These are phyloP conservation scores for Microvelia longipes DNA, from an alignment of 1,140 invertebrate species.

Conservation along the genomic window DNA sequence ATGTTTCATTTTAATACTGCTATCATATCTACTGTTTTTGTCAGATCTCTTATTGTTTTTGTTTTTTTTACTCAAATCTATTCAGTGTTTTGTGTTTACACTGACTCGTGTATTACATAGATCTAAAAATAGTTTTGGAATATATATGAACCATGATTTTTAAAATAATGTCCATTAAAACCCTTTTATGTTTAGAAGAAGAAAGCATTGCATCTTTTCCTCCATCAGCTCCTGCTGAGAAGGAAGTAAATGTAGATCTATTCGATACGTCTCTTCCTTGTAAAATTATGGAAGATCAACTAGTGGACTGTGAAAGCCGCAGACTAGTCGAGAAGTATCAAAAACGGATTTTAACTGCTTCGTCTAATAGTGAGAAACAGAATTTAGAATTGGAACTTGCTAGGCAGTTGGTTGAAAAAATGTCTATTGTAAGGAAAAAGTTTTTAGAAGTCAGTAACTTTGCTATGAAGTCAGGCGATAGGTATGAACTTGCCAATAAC, in stretches of 20 bases:
- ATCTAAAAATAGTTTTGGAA: too few species aligned
- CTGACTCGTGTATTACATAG: too few species aligned
- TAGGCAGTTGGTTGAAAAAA: conserved; percentile 17
- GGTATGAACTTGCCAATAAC: conserved; percentile 6
- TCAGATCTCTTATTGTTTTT: too few species aligned
- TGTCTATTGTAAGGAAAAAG: conserved; percentile 13
- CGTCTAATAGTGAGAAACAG: conserved; percentile 12
- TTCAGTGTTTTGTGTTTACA: too few species aligned
- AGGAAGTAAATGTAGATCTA: background rate
- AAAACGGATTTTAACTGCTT: conserved; percentile 9
- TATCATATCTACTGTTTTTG: too few species aligned
- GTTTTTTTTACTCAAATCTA: too few species aligned
- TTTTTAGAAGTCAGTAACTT: conserved; percentile 9
- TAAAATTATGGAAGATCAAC: background rate
- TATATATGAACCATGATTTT: too few species aligned
- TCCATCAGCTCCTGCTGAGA: background rate
- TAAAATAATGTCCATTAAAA: too few species aligned
- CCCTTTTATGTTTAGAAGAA: background rate
- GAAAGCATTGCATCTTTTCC: background rate
- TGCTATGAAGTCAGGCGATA: conserved; percentile 13
- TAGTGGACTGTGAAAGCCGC: background rate
- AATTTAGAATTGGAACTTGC: conserved; percentile 18
- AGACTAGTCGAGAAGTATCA: conserved; percentile 14
- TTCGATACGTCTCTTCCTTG: background rate
- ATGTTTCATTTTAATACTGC: too few species aligned